Evolutionary conservation across 92 coral and sea anemone genomes (phyloP).

Genomic region (Phenganax subtilis): DNA sequence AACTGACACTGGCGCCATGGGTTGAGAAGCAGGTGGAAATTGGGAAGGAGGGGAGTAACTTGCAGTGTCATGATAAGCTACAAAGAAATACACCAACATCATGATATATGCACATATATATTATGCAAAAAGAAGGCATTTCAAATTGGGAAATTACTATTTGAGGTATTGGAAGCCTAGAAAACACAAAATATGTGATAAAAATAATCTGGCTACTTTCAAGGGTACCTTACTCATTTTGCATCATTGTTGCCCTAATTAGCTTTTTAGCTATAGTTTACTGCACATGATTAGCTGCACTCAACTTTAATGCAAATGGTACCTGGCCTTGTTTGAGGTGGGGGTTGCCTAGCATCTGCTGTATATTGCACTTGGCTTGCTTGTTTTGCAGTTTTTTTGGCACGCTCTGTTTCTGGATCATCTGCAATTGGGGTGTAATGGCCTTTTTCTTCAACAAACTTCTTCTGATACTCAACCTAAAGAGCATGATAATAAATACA

Average conservation of each 20-base stretch:
- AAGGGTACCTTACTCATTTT: too few relatives aligned
- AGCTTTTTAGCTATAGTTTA: neutral
- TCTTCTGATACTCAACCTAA: slow-evolving; percentile 83
- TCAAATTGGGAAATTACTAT: too few relatives aligned
- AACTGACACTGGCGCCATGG: slow-evolving; percentile 33
- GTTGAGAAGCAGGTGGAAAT: slow-evolving; percentile 14
- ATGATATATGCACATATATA: neutral
- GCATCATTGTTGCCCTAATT: neutral
- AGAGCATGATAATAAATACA: neutral
- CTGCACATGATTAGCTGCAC: neutral
- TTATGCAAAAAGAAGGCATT: too few relatives aligned
- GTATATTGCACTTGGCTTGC: slow-evolving; percentile 61
- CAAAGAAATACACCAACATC: neutral
- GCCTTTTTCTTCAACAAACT: slow-evolving; percentile 77
- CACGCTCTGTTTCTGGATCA: slow-evolving; percentile 87
- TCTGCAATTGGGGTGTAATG: slow-evolving; percentile 79
- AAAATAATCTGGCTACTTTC: too few relatives aligned
- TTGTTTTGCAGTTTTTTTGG: slow-evolving; percentile 57
- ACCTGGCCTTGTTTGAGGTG: neutral
- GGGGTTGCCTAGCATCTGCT: slow-evolving; percentile 20
- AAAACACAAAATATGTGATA: too few relatives aligned
- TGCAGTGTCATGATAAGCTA: neutral
- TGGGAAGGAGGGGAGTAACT: slow-evolving; percentile 25
- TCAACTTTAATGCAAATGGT: neutral
- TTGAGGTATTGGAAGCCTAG: too few relatives aligned